Percentiles rank a stretch among this genome's conserved stretches.
phyloP scores from a whole-genome alignment of 2,113 vertebrate genomes.

The Thunnus thynnus region DNA sequence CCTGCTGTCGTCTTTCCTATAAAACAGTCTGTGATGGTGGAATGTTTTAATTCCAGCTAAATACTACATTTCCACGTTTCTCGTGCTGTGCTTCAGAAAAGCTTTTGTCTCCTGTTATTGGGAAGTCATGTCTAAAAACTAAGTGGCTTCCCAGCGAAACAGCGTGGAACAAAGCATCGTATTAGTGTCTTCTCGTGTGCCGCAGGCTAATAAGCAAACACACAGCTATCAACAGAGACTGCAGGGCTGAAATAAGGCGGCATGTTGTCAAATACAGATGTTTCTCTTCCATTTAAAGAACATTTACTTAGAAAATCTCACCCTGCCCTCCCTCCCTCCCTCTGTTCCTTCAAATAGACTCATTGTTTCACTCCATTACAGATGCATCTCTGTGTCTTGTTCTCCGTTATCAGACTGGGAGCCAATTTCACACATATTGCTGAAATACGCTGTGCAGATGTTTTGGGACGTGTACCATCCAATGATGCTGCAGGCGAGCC shows the following conservation, averaged over 20 bases:
- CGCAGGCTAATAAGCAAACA: slow-evolving; percentile 21
- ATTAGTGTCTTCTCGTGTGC: neutral
- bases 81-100: neutral
- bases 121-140: neutral
- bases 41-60: slow-evolving; percentile 3
- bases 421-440: slow-evolving; percentile 17
- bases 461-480: neutral
- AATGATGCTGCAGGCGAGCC: slow-evolving; percentile 1
- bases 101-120: slow-evolving; percentile 17
- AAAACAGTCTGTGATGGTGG: neutral
- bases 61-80: neutral
- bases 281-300: slow-evolving; percentile 9
- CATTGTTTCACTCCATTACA: slow-evolving; percentile 24
- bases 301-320: neutral
- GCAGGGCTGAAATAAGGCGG: slow-evolving; percentile 1
- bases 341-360: neutral
- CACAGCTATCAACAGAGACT: neutral
- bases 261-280: slow-evolving; percentile 17
- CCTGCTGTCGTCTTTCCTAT: no score
- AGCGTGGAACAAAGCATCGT: slow-evolving; percentile 17
- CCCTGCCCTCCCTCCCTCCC: no score
- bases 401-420: neutral
- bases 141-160: neutral
- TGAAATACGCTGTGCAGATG: neutral
- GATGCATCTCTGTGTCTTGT: neutral